Evolutionary conservation across 1,140 invertebrate genomes (phyloP).

Genomic region (Drosophila parabipectinata): DNA sequence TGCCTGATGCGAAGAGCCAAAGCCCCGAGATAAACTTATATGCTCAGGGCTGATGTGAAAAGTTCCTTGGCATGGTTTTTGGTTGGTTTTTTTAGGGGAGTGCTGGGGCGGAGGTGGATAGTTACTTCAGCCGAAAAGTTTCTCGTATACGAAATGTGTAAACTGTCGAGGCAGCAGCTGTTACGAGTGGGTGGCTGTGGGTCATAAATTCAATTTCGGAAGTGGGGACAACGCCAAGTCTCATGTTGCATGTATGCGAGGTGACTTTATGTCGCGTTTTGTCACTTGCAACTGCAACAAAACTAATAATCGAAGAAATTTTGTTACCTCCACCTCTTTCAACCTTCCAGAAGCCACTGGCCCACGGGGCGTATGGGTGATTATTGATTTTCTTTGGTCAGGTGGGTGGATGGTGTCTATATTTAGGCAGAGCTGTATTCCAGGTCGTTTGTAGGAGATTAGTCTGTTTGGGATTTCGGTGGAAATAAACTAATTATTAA

Average conservation of each 20-base stretch:
- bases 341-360: not conserved
- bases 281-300: slow-evolving; percentile 64
- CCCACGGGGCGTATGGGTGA: slow-evolving; percentile 18
- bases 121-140: slow-evolving; percentile 35
- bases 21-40: slow-evolving; percentile 37
- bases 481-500: slow-evolving; percentile 23
- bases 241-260: slow-evolving; percentile 36
- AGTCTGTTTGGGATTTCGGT: slow-evolving; percentile 3
- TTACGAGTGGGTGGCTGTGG: slow-evolving; percentile 10
- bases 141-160: slow-evolving; percentile 32
- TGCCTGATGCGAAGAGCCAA: slow-evolving; percentile 16
- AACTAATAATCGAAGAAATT: slow-evolving; percentile 49
- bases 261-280: slow-evolving; percentile 59
- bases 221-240: slow-evolving; percentile 36
- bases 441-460: slow-evolving; percentile 26
- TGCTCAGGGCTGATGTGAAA: slow-evolving; percentile 19
- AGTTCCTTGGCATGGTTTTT: slow-evolving; percentile 28
- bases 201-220: slow-evolving; percentile 76
- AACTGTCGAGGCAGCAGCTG: slow-evolving; percentile 46
- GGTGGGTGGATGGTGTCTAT: slow-evolving; percentile 8
- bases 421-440: slow-evolving; percentile 28
- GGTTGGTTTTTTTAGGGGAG: slow-evolving; percentile 2
- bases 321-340: slow-evolving; percentile 18
- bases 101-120: not conserved
- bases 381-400: slow-evolving; percentile 35